Conservation (phyloP, 2,797 vertebrate genomes). For the Naso thynnoides region DNA sequence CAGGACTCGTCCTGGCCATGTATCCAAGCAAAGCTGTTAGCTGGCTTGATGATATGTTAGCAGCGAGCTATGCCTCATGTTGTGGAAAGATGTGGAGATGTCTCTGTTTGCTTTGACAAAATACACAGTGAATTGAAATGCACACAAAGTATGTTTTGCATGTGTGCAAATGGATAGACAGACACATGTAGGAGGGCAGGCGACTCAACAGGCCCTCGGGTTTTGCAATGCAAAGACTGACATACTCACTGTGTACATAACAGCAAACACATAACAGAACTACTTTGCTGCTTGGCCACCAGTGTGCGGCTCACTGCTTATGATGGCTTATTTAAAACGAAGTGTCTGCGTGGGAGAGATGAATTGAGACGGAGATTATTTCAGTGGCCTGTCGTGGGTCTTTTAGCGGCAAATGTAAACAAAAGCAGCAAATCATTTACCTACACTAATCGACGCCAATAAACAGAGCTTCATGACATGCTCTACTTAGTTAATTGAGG, state of each 20-base stretch:
- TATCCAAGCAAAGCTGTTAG: slow-evolving; percentile 43
- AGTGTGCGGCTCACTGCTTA: slow-evolving; percentile 10
- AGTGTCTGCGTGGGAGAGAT: slow-evolving; percentile 48
- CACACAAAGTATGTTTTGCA: slow-evolving; percentile 4
- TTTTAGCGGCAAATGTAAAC: slow-evolving; percentile 54
- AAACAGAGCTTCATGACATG: slow-evolving; percentile 48
- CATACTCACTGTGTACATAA: slow-evolving; percentile 11
- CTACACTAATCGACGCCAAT: slow-evolving; percentile 55
- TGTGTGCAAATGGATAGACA: neutral
- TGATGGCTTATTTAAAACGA: slow-evolving; percentile 39
- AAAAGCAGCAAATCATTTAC: slow-evolving; percentile 66
- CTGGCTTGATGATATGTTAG: slow-evolving; percentile 32
- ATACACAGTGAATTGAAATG: slow-evolving; percentile 10
- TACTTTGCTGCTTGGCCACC: neutral
- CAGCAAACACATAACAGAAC: neutral
- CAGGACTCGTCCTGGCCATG: slow-evolving; percentile 37
- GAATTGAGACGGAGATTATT: slow-evolving; percentile 34
- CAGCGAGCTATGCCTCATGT: slow-evolving; percentile 14
- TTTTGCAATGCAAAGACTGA: neutral
- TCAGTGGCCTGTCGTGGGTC: slow-evolving; percentile 33
- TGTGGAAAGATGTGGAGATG: slow-evolving; percentile 19
- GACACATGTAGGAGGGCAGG: neutral
- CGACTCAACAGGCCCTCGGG: neutral
- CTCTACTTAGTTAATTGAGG: slow-evolving; percentile 64
- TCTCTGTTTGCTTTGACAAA: slow-evolving; percentile 20